phyloP scores from a whole-genome alignment of 2,888 invertebrate species.

The Amphipoea lucens region DNA sequence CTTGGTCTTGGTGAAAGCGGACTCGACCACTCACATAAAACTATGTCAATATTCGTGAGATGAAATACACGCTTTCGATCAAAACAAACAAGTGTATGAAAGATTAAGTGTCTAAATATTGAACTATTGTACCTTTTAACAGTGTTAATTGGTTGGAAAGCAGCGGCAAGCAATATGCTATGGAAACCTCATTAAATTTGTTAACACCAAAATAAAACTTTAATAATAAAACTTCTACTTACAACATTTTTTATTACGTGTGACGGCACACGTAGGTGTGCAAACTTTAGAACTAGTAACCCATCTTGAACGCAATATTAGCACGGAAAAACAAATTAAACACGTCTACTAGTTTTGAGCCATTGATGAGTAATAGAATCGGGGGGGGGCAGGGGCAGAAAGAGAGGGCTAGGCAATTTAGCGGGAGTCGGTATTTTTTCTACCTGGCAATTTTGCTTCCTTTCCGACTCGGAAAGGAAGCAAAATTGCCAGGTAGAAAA shows the following conservation, averaged over 20 bases:
- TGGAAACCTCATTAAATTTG: constrained; percentile 14
- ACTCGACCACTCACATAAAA: constrained; percentile 2
- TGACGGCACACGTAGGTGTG: constrained; percentile 94
- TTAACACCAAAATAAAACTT: constrained; percentile 24
- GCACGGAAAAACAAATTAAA: constrained; percentile 85
- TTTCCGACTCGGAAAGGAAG: not conserved
- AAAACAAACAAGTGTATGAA: constrained; percentile 26
- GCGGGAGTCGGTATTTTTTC: constrained; percentile 11
- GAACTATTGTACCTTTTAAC: not conserved
- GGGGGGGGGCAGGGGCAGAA: not conserved
- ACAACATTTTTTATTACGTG: constrained; percentile 92
- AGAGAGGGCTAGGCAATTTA: constrained; percentile 15
- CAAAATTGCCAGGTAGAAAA: constrained; percentile 28
- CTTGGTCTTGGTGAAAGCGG: constrained; percentile 64
- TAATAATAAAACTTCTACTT: constrained; percentile 84
- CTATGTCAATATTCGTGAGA: constrained; percentile 22
- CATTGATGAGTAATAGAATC: constrained; percentile 86
- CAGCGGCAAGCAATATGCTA: constrained; percentile 23
- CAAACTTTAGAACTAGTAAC: constrained; percentile 93
- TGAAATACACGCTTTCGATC: not conserved
- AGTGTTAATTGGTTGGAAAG: constrained; percentile 21
- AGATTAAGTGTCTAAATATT: not conserved
- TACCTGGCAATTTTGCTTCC: constrained; percentile 13
- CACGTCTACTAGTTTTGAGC: constrained; percentile 82
- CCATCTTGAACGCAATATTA: constrained; percentile 92